Conservation (phyloP, 2,113 vertebrate species). For the Pituophis catenifer region DNA sequence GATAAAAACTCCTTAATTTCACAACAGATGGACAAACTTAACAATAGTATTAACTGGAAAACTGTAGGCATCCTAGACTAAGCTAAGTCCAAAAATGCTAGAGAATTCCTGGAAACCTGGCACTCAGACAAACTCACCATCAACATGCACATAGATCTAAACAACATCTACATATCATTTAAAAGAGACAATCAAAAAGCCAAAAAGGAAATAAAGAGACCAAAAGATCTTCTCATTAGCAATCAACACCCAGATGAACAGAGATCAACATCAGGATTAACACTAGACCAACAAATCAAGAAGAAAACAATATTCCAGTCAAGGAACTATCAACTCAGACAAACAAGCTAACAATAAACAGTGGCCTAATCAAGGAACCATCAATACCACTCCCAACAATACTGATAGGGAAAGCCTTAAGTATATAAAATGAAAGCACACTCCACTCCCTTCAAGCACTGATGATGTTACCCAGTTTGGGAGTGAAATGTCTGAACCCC, state of each 20-base stretch:
- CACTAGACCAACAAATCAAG: neutral
- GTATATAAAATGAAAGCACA: neutral
- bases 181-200: neutral
- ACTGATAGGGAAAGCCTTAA: neutral
- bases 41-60: neutral
- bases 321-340: neutral
- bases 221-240: neutral
- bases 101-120: neutral
- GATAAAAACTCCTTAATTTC: neutral
- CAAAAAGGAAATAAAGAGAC: neutral
- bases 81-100: neutral
- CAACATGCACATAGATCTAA: neutral
- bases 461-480: neutral
- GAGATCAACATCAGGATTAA: neutral
- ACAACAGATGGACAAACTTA: neutral
- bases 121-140: neutral
- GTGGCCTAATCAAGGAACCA: neutral
- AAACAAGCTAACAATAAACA: neutral
- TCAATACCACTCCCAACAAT: neutral
- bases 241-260: neutral
- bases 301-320: neutral
- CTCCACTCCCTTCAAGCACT: neutral
- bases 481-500: neutral
- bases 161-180: neutral
- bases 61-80: neutral